Evolutionary conservation across 2,113 vertebrate species (phyloP), one percentile per base, ranked within the genome.

Genomic region (Phrynocephalus versicolor): DNA sequence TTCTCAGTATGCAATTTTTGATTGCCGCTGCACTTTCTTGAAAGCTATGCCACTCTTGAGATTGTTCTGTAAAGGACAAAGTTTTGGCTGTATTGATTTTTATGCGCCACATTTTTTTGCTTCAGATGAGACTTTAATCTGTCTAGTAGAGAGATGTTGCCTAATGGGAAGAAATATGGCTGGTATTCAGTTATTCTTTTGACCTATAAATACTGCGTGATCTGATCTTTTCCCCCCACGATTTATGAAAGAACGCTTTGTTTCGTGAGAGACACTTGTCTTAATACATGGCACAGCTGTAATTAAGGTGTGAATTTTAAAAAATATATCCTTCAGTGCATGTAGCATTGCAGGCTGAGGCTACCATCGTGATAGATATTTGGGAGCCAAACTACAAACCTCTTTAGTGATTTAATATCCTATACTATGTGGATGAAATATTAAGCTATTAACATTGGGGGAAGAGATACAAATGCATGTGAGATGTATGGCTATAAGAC

Each of bases 361-460:
- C 41, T 91, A 81, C 84, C 6, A 51, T 75, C 70, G 45, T 1
- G 35, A 87, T 73, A 58, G 91, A 90, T 74, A 93, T 88, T 83
- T 67, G 78, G 89, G 15, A 92, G 89, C 87, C 13, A 88, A 82
- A 73, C 55, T 67, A 51, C 75, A 77, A 41, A 89, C 87, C 84
- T 75, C 78, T 70, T n/a, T 64, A 15, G 1, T 82, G 85, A 85
- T 91, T 87, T 92, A 92, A 73, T 90, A 87, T 45, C 93, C 87
- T 86, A 78, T 70, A 83, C 92, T 94, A 92, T 95, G 89, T 74
- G 95, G 92, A 93, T 93, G 83, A 93, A 95, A 95, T 95, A 94
- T 93, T 85, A 92, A 94, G 88, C 92, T 93, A 94, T 89, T 94
- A 91, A 69, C 87, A 93, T 75, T 6, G 30, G 89, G 94, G 93